Percentiles rank a stretch among this genome's conserved stretches.
These are phyloP conservation scores for Lithophane semibrunnea DNA, from an alignment of 2,888 invertebrate species.

Conservation along the genomic window DNA sequence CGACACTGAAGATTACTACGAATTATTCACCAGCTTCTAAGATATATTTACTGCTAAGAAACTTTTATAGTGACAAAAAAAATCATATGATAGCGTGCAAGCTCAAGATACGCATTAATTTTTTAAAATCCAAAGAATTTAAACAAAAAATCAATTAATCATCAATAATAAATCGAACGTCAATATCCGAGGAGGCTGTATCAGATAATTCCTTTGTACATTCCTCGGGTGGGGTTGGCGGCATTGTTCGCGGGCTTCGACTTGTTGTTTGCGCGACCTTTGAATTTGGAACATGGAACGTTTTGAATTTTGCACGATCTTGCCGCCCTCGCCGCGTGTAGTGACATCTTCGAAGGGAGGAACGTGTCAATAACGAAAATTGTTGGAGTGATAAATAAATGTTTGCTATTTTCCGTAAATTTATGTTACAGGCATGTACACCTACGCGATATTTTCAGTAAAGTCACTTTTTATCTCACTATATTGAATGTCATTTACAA, in stretches of 20 bases:
- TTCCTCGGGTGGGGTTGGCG: conserved; percentile 71
- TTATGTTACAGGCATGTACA: conserved; percentile 3
- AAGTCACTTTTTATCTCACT: neutral
- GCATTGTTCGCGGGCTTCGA: conserved; percentile 75
- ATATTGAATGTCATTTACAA: neutral
- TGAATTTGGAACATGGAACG: conserved; percentile 74
- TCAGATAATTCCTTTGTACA: conserved; percentile 70
- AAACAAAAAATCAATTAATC: conserved; percentile 32
- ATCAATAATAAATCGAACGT: conserved; percentile 64
- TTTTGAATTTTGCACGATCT: conserved; percentile 73
- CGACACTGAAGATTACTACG: neutral
- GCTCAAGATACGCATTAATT: neutral
- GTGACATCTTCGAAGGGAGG: conserved; percentile 63
- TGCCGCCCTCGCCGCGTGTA: conserved; percentile 61
- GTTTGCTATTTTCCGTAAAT: conserved; percentile 40
- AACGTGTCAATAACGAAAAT: conserved; percentile 63
- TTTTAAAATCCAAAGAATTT: neutral
- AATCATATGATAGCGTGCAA: neutral
- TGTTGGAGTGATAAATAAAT: conserved; percentile 55
- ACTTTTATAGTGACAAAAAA: neutral
- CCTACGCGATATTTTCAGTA: neutral
- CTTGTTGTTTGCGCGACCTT: conserved; percentile 76
- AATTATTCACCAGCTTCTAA: neutral
- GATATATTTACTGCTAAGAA: neutral
- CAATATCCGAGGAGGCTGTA: conserved; percentile 60